Evolutionary conservation across 2,888 invertebrate species (phyloP).

Genomic region (Alsophila aescularia): DNA sequence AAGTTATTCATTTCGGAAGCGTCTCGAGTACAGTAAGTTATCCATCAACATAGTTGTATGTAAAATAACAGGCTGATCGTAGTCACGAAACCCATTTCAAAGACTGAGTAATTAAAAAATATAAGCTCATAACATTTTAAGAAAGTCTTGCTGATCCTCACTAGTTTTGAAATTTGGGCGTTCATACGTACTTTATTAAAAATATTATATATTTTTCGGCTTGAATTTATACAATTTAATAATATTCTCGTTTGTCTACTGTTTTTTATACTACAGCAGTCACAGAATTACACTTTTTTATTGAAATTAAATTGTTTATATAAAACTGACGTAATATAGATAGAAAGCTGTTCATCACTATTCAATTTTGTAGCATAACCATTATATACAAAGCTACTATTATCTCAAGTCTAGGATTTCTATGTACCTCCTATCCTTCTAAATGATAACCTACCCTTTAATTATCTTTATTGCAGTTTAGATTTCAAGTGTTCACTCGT

Average conservation of each 20-base stretch:
- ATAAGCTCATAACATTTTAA: too few relatives aligned
- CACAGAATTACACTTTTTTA: conserved; percentile 48
- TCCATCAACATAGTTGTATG: not conserved
- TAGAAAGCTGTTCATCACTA: conserved; percentile 56
- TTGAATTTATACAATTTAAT: conserved; percentile 1
- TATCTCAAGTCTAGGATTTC: conserved; percentile 36
- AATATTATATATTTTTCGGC: not conserved
- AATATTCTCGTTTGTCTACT: conserved; percentile 5
- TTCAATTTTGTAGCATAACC: conserved; percentile 48
- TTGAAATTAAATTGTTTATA: conserved; percentile 41
- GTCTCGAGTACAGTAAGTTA: not conserved
- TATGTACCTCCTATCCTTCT: conserved; percentile 12
- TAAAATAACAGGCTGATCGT: not conserved
- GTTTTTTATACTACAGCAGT: conserved; percentile 45
- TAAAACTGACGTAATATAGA: conserved; percentile 47
- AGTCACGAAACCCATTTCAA: too few relatives aligned
- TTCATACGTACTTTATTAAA: not conserved
- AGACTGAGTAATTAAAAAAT: not conserved
- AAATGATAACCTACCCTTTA: conserved; percentile 16
- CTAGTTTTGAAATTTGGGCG: conserved; percentile 2
- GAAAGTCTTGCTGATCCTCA: not conserved
- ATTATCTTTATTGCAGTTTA: conserved; percentile 20
- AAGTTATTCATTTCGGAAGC: conserved; percentile 22
- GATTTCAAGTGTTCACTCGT: conserved; percentile 5
- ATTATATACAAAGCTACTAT: conserved; percentile 64